Base-by-base conservation (phyloP, 1,140 invertebrate species). In the Drosophila neocordata region DNA sequence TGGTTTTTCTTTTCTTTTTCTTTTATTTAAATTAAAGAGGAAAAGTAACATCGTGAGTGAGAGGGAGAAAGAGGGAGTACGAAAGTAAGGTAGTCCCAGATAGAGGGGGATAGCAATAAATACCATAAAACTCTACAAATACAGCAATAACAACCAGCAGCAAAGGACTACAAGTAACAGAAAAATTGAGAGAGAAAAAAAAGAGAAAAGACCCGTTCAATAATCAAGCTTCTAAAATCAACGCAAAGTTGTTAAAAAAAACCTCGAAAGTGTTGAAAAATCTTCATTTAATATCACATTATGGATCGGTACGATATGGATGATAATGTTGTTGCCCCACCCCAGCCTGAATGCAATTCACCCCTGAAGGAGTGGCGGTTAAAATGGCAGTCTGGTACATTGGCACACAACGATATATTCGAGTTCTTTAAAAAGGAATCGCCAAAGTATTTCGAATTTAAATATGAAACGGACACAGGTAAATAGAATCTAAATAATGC, bases 281-380 rank as follows among this genome's bases (percentile, higher is more conserved):
- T 18, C 31, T 15, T 37, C 20, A 59, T n/a, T 18, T 22, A 56
- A 52, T n/a, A 38, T 38, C n/a, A 38, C n/a, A 67, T 65, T 56
- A 91, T 91, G 89, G 89, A 91, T 79, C 82, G 70, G 48, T 91
- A 88, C 80, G 89, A 87, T 78, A 81, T 90, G 82, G 89, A 90
- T 55, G 89, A 89, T 48, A 20, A 48, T 77, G 89, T 88, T 72
- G 89, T 91, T 59, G 89, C 89, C 72, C 74, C 69, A 34, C 89
- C 89, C 55, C 76, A 69, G 35, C 53, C 68, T 48, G 89, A 89
- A 65, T 69, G 66, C 65, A 75, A 51, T 35, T 81, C 88, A 7
- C 87, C 79, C 13, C 37, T 91, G 8, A 92, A 92, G 76, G 87
- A 92, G 65, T 91, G 90, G 91, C 87, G 90, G 41, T 72, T 90